Percentiles rank a stretch among this genome's conserved stretches.
Evolutionary conservation across 2,113 vertebrate genomes (phyloP).

Genomic region (Platysternon megacephalum): DNA sequence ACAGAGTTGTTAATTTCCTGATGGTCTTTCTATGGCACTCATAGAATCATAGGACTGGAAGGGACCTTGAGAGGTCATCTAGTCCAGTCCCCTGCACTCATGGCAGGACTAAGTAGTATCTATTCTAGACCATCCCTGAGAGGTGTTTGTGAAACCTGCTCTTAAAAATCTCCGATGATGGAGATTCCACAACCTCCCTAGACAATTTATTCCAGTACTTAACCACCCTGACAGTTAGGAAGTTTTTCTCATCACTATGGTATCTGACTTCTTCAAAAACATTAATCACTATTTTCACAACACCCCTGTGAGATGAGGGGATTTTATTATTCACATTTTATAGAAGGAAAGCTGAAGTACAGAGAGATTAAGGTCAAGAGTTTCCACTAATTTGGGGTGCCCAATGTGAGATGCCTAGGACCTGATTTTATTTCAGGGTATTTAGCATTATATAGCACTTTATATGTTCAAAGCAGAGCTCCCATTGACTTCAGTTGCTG

Average conservation of each 20-base stretch:
- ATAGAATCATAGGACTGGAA: too few relatives aligned
- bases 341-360: background rate
- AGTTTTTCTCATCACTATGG: background rate
- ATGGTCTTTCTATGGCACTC: background rate
- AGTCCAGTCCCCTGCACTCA: too few relatives aligned
- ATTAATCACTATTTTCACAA: background rate
- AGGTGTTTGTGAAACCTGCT: too few relatives aligned
- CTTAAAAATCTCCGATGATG: too few relatives aligned
- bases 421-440: background rate
- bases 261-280: background rate
- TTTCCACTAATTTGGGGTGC: background rate
- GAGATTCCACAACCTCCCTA: too few relatives aligned
- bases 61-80: too few relatives aligned
- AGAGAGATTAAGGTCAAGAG: background rate
- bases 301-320: background rate
- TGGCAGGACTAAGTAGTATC: too few relatives aligned
- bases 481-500: background rate
- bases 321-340: background rate
- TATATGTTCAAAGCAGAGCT: slow-evolving; percentile 18
- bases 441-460: slow-evolving; percentile 17
- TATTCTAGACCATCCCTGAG: too few relatives aligned
- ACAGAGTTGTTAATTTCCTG: background rate
- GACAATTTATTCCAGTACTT: too few relatives aligned
- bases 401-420: background rate
- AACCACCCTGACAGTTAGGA: too few relatives aligned